Conservation (phyloP, 2,113 vertebrate genomes). For the Nothoprocta pentlandii region DNA sequence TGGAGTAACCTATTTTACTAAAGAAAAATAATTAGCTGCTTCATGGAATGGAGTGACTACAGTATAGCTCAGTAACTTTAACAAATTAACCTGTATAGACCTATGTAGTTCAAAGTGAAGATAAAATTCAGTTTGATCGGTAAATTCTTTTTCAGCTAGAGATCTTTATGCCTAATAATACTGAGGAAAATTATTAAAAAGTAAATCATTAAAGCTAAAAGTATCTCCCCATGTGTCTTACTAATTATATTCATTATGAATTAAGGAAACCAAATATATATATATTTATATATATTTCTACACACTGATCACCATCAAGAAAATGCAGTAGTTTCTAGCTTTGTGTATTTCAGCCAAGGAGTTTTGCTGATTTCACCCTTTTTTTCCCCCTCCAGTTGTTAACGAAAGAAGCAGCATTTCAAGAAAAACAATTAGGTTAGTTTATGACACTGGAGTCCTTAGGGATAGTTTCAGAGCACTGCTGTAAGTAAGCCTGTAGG, state of each 20-base stretch:
- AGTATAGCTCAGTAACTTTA: not conserved
- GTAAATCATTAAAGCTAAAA: slow-evolving; percentile 38
- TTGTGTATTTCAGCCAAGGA: slow-evolving; percentile 49
- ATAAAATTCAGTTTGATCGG: not conserved
- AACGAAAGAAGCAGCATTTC: slow-evolving; percentile 57
- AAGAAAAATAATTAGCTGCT: not conserved
- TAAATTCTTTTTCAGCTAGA: not conserved
- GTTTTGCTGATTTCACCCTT: slow-evolving; percentile 25
- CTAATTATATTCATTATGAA: slow-evolving; percentile 72
- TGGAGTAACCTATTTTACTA: not conserved
- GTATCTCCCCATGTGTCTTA: slow-evolving; percentile 19
- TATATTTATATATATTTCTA: slow-evolving; percentile 49
- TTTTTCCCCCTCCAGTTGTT: slow-evolving; percentile 24
- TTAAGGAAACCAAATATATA: slow-evolving; percentile 62
- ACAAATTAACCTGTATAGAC: not conserved
- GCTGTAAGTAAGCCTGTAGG: slow-evolving; percentile 66
- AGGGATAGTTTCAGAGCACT: slow-evolving; percentile 61
- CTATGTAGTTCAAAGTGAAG: not conserved
- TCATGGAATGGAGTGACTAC: not conserved
- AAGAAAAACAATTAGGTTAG: slow-evolving; percentile 69
- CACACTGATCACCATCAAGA: slow-evolving; percentile 66
- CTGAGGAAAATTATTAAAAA: slow-evolving; percentile 64
- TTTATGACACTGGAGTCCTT: slow-evolving; percentile 56
- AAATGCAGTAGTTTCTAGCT: slow-evolving; percentile 56
- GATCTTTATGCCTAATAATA: slow-evolving; percentile 17